phyloP scores from a whole-genome alignment of 2,797 vertebrate genomes.

The Anabas testudineus region DNA sequence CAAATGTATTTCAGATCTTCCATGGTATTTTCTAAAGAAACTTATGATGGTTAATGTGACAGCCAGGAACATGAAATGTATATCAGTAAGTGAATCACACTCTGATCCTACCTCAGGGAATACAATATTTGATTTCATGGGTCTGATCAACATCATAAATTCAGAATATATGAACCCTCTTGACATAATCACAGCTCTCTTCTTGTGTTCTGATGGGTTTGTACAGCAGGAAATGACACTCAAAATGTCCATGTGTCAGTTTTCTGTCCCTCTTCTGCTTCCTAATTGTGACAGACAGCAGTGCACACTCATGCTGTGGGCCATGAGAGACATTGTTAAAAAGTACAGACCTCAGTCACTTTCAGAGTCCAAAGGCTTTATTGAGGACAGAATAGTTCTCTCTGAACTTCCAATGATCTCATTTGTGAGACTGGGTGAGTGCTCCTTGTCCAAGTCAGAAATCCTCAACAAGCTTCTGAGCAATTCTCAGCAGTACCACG shows the following conservation, averaged over 20 bases:
- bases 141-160: neutral
- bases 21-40: slow-evolving; percentile 76
- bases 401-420: slow-evolving; percentile 74
- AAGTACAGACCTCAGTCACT: slow-evolving; percentile 81
- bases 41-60: slow-evolving; percentile 80
- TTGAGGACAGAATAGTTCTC: slow-evolving; percentile 80
- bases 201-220: slow-evolving; percentile 85
- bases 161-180: slow-evolving; percentile 70
- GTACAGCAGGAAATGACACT: slow-evolving; percentile 85
- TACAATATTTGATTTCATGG: slow-evolving; percentile 26
- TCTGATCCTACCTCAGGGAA: neutral
- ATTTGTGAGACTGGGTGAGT: slow-evolving; percentile 77
- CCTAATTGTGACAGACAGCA: slow-evolving; percentile 69
- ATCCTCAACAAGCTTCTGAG: slow-evolving; percentile 85
- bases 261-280: slow-evolving; percentile 87
- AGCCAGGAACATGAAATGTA: slow-evolving; percentile 60
- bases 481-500: slow-evolving; percentile 76
- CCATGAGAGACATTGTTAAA: slow-evolving; percentile 86
- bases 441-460: slow-evolving; percentile 85
- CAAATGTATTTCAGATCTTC: slow-evolving; percentile 56
- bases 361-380: slow-evolving; percentile 70
- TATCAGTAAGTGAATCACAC: slow-evolving; percentile 1
- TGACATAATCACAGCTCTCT: slow-evolving; percentile 84
- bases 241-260: slow-evolving; percentile 90
- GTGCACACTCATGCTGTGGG: slow-evolving; percentile 86